Evolutionary conservation across 2,888 invertebrate genomes (phyloP).

Genomic region (Stenoptilia bipunctidactyla): DNA sequence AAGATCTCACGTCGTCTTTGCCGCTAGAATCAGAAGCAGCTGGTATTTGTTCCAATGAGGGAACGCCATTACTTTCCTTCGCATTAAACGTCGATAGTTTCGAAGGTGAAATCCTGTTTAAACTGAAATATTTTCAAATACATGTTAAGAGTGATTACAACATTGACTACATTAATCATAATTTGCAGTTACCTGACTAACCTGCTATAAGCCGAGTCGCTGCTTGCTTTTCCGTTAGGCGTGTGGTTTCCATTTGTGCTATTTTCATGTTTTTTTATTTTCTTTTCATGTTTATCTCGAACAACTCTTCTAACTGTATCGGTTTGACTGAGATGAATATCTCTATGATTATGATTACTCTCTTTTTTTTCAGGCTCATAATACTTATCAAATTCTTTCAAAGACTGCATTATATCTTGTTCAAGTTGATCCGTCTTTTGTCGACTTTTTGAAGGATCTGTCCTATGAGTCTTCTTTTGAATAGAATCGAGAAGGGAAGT

Average conservation of each 20-base stretch:
- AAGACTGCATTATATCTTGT: conserved; percentile 61
- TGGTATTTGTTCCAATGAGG: conserved; percentile 38
- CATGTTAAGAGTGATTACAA: neutral
- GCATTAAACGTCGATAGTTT: conserved; percentile 52
- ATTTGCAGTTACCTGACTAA: conserved; percentile 60
- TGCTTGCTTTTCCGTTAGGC: conserved; percentile 50
- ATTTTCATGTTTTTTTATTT: conserved; percentile 39
- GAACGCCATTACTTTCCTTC: conserved; percentile 42
- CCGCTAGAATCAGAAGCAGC: conserved; percentile 46
- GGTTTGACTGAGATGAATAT: conserved; percentile 19
- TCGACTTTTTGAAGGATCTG: conserved; percentile 44
- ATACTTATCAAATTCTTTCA: conserved; percentile 62
- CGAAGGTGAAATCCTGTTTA: conserved; percentile 60
- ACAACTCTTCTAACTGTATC: conserved; percentile 39
- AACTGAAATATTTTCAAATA: conserved; percentile 24
- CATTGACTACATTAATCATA: too few species aligned
- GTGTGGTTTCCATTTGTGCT: conserved; percentile 47
- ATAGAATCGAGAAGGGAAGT: conserved; percentile 68
- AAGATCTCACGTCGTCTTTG: conserved; percentile 47
- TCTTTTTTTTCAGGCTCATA: conserved; percentile 55
- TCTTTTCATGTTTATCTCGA: conserved; percentile 38
- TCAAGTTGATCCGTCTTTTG: conserved; percentile 60
- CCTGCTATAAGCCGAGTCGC: conserved; percentile 90
- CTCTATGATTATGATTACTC: conserved; percentile 17
- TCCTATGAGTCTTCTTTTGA: conserved; percentile 47